A percentile compares a stretch with the other conserved stretches of the same genome.
Evolutionary conservation across 2,797 vertebrate species (phyloP).

Genomic region (Sebastes matsubarae): DNA sequence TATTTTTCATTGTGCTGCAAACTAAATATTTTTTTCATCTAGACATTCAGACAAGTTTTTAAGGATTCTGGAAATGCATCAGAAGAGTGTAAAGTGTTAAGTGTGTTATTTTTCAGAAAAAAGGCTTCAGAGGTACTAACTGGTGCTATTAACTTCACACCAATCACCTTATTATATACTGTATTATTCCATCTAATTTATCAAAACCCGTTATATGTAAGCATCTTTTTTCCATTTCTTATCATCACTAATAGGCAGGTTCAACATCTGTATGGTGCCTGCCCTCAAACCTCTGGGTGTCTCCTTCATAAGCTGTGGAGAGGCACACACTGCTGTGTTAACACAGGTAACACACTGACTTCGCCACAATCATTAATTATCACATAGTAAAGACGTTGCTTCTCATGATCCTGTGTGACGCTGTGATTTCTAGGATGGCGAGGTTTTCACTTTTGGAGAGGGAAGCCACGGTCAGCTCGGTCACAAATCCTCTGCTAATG

Average conservation of each 20-base stretch:
- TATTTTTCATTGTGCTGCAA: no score
- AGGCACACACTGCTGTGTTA: constrained; percentile 81
- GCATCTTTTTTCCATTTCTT: not conserved
- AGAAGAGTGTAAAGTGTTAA: not conserved
- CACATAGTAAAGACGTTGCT: not conserved
- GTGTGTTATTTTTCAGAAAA: not conserved
- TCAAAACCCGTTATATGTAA: not conserved
- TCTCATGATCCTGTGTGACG: not conserved
- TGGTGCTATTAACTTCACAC: not conserved
- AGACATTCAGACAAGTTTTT: not conserved
- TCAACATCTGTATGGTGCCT: constrained; percentile 75
- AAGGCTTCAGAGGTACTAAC: no score
- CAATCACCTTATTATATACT: not conserved
- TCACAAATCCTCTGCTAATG: constrained; percentile 82
- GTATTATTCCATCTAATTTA: not conserved
- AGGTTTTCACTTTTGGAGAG: constrained; percentile 90
- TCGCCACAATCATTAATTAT: not conserved
- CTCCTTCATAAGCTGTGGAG: constrained; percentile 82
- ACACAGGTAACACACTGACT: constrained; percentile 71
- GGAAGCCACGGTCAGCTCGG: constrained; percentile 89
- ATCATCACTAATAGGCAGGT: constrained; percentile 71
- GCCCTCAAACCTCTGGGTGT: constrained; percentile 76
- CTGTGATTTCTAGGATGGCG: constrained; percentile 78
- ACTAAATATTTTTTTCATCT: not conserved
- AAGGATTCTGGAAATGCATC: not conserved